These are phyloP conservation scores for Erpobdella octoculata DNA, from an alignment of 2,888 invertebrate species.

Conservation along the genomic window DNA sequence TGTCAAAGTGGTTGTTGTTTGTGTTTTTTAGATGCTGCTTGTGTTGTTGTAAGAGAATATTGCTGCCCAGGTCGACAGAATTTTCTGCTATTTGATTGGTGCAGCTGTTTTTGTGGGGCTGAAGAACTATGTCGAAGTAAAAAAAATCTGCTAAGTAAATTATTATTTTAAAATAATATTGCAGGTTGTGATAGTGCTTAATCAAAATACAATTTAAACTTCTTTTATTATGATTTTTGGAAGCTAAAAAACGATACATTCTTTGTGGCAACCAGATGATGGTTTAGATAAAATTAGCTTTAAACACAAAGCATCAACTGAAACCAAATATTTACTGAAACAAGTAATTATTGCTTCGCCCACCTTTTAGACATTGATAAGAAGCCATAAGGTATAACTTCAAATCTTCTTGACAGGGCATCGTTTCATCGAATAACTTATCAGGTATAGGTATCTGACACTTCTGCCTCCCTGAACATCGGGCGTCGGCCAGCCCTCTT, in stretches of 20 bases:
- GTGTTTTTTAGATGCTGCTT: background rate
- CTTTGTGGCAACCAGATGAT: too few species aligned
- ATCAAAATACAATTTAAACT: too few species aligned
- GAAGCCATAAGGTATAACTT: conserved; percentile 25
- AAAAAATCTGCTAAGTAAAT: background rate
- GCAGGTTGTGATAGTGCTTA: too few species aligned
- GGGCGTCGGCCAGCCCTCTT: conserved; percentile 14
- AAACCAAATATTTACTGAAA: background rate
- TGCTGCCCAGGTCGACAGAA: background rate
- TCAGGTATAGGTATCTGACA: conserved; percentile 30
- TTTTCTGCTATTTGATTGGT: conserved; percentile 11
- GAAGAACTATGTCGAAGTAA: conserved; percentile 12
- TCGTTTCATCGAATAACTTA: conserved; percentile 15
- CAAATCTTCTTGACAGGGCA: conserved; percentile 27
- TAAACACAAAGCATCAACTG: background rate
- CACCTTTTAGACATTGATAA: conserved; percentile 29
- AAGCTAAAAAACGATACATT: too few species aligned
- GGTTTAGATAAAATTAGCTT: too few species aligned
- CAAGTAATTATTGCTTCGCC: background rate
- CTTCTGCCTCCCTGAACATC: conserved; percentile 28
- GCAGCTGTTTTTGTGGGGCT: conserved; percentile 19
- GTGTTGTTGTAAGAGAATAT: too few species aligned
- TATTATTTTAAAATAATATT: background rate
- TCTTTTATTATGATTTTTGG: too few species aligned
- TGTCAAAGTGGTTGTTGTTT: background rate